These are phyloP conservation scores for Rotaria sp. DNA, from an alignment of 2,888 invertebrate species.

Conservation along the genomic window DNA sequence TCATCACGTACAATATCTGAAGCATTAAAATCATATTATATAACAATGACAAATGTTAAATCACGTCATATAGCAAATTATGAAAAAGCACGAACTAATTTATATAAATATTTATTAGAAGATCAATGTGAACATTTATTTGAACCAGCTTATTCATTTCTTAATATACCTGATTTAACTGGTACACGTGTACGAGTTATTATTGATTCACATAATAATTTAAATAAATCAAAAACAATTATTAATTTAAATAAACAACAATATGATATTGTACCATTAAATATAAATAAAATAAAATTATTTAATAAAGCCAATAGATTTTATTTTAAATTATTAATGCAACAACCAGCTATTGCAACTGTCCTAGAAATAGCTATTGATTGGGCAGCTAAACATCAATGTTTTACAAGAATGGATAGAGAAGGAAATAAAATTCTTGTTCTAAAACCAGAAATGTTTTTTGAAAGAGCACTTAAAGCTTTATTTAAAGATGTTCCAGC, in stretches of 20 bases:
- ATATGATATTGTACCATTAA: constrained; percentile 7
- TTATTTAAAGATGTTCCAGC: constrained; percentile 14
- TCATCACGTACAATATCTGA: constrained; percentile 4
- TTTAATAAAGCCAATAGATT: constrained; percentile 9
- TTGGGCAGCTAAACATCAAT: constrained; percentile 30
- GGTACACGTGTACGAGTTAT: constrained; percentile 18
- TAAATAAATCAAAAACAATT: background rate
- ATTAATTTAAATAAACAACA: constrained; percentile 19
- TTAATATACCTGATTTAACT: constrained; percentile 4
- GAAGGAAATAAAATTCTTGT: constrained; percentile 5
- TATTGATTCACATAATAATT: constrained; percentile 1
- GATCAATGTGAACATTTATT: constrained; percentile 30
- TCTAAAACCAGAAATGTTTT: background rate
- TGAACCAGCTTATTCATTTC: constrained; percentile 26
- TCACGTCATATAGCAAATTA: background rate
- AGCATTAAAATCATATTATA: constrained; percentile 28
- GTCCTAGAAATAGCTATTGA: constrained; percentile 14
- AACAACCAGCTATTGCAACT: constrained; percentile 16
- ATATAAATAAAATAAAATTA: background rate
- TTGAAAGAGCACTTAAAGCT: background rate
- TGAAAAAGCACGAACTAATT: background rate
- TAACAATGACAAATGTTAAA: constrained; percentile 20
- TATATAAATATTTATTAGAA: constrained; percentile 4
- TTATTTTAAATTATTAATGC: background rate
- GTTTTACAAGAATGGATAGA: constrained; percentile 12